Conservation (phyloP, 2,113 vertebrate genomes). For the Halichoeres trimaculatus region DNA sequence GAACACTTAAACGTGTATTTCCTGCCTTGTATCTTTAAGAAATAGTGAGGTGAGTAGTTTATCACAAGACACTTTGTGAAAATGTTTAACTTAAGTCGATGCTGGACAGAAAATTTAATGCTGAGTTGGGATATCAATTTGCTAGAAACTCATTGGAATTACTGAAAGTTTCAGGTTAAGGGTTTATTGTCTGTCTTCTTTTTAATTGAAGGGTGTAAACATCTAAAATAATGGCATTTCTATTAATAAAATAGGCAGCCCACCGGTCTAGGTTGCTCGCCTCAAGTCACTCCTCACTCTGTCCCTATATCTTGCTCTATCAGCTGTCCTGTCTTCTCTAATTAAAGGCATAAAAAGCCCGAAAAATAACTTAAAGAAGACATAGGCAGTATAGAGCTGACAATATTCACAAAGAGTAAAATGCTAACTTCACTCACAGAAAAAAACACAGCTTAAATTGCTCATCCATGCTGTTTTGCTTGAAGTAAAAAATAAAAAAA, state of each 20-base stretch:
- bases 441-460: neutral
- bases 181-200: too few species aligned
- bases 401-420: neutral
- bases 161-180: neutral
- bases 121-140: neutral
- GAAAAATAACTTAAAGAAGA: neutral
- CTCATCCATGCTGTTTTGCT: slow-evolving; percentile 6
- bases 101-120: neutral
- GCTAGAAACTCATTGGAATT: neutral
- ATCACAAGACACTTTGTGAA: neutral
- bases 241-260: too few species aligned
- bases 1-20: neutral
- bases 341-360: too few species aligned
- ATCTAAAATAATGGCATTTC: neutral
- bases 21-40: neutral
- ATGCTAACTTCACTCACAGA: neutral
- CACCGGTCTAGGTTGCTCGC: too few species aligned
- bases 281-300: too few species aligned
- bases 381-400: neutral
- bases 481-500: neutral
- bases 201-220: neutral
- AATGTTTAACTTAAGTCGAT: neutral
- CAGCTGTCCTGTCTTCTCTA: too few species aligned
- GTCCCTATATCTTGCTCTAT: too few species aligned
- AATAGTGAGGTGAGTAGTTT: neutral